Percentiles rank a stretch among this genome's conserved stretches.
These are phyloP conservation scores for Andrena haemorrhoa DNA, from an alignment of 2,888 invertebrate genomes.

Conservation along the genomic window DNA sequence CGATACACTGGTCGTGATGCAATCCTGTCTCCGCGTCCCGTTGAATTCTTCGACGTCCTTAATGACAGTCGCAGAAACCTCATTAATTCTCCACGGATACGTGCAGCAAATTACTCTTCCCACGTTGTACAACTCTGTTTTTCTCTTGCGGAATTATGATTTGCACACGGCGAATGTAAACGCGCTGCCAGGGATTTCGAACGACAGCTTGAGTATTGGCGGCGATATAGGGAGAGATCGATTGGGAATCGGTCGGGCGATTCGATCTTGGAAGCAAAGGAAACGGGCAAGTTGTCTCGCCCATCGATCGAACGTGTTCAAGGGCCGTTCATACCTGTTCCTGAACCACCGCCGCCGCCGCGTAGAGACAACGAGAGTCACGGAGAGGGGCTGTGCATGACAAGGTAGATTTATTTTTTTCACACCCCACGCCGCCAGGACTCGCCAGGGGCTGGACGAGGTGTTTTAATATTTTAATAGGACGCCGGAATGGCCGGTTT, in stretches of 20 bases:
- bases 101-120: background rate
- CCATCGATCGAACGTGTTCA: slow-evolving; percentile 71
- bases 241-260: background rate
- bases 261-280: background rate
- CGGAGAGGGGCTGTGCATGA: slow-evolving; percentile 83
- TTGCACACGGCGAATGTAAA: background rate
- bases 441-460: slow-evolving; percentile 82
- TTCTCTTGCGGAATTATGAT: background rate
- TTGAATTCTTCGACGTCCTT: slow-evolving; percentile 1
- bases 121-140: background rate
- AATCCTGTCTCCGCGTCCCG: slow-evolving; percentile 8
- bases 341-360: slow-evolving; percentile 68
- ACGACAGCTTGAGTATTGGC: background rate
- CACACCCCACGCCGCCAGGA: slow-evolving; percentile 81
- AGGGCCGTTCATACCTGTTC: slow-evolving; percentile 74
- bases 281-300: slow-evolving; percentile 57
- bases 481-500: slow-evolving; percentile 83
- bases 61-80: slow-evolving; percentile 9
- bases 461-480: slow-evolving; percentile 85
- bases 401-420: slow-evolving; percentile 84
- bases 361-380: slow-evolving; percentile 76
- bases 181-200: background rate
- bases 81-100: slow-evolving; percentile 15
- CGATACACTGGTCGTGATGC: slow-evolving; percentile 16
- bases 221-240: background rate